A percentile compares a stretch with the other conserved stretches of the same genome.
Evolutionary conservation across 2,888 invertebrate genomes (phyloP).

Genomic region (Galeruca laticollis): DNA sequence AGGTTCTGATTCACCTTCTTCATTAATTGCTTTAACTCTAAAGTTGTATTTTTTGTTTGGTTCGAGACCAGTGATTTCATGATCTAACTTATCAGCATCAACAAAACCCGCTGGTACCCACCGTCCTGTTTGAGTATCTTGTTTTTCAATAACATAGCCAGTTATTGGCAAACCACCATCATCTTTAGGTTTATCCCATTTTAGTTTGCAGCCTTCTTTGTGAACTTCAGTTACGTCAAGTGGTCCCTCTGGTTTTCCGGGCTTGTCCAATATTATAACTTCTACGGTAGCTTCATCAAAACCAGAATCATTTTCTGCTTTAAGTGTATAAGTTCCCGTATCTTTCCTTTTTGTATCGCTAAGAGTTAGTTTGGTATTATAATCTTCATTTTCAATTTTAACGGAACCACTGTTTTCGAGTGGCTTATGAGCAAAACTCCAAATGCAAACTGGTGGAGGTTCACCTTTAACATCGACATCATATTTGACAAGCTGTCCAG

Average conservation of each 20-base stretch:
- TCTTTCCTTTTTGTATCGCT: constrained; percentile 85
- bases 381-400: constrained; percentile 90
- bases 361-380: constrained; percentile 88
- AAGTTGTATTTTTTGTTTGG: constrained; percentile 98
- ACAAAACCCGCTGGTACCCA: constrained; percentile 90
- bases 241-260: constrained; percentile 91
- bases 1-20: constrained; percentile 97
- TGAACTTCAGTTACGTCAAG: constrained; percentile 91
- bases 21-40: constrained; percentile 96
- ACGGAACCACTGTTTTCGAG: constrained; percentile 76
- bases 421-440: constrained; percentile 79
- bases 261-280: constrained; percentile 86
- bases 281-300: constrained; percentile 95
- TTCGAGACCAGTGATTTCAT: constrained; percentile 89
- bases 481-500: constrained; percentile 89
- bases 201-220: constrained; percentile 92
- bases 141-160: constrained; percentile 93
- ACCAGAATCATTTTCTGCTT: constrained; percentile 93
- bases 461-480: constrained; percentile 97
- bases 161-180: constrained; percentile 94
- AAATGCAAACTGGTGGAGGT: constrained; percentile 91
- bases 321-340: constrained; percentile 91
- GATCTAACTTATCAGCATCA: constrained; percentile 84
- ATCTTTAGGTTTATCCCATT: constrained; percentile 96
- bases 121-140: constrained; percentile 88